phyloP scores from a whole-genome alignment of 2,113 vertebrate species.

The Galbula dea region DNA sequence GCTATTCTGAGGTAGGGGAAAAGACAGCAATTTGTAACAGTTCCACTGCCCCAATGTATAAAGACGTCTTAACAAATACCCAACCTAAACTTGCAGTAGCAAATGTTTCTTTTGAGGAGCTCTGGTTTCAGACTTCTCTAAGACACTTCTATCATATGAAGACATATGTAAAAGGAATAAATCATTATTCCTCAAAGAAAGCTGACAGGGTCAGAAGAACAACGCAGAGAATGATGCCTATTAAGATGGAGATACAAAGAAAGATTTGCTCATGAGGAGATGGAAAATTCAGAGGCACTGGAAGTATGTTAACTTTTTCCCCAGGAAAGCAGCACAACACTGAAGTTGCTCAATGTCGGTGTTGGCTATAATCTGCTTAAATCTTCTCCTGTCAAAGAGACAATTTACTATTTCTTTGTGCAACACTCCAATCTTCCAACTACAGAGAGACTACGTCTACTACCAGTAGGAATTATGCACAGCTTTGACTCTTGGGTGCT shows the following conservation, averaged over 20 bases:
- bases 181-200: neutral
- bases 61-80: slow-evolving; percentile 37
- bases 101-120: slow-evolving; percentile 6
- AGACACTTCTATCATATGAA: neutral
- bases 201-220: slow-evolving; percentile 8
- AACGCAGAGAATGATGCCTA: neutral
- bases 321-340: neutral
- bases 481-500: neutral
- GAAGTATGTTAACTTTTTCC: neutral
- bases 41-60: slow-evolving; percentile 37
- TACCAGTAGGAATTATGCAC: neutral
- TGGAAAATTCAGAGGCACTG: neutral
- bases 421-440: neutral
- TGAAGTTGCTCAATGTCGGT: neutral
- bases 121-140: neutral
- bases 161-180: neutral
- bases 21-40: slow-evolving; percentile 80
- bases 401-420: neutral
- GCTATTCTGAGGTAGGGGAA: slow-evolving; percentile 94
- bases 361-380: neutral
- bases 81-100: slow-evolving; percentile 3
- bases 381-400: neutral
- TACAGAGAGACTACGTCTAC: neutral
- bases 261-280: neutral
- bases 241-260: neutral